phyloP scores from a whole-genome alignment of 2,797 vertebrate genomes.

The Semaprochilodus insignis region DNA sequence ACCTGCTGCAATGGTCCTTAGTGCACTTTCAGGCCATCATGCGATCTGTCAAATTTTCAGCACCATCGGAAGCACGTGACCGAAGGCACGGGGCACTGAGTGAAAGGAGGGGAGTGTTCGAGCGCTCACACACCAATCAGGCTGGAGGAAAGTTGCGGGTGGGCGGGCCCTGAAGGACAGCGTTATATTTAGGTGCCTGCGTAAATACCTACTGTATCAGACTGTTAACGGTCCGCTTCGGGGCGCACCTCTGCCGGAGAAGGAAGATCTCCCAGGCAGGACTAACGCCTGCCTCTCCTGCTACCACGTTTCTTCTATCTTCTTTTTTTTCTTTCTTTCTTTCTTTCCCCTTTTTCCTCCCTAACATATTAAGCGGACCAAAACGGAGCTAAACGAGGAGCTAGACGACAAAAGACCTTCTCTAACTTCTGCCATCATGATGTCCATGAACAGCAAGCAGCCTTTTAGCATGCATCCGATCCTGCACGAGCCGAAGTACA shows the following conservation, averaged over 20 bases:
- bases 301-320: background rate
- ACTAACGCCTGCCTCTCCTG: constrained; percentile 21
- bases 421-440: constrained; percentile 82
- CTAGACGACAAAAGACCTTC: constrained; percentile 66
- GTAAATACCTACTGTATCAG: constrained; percentile 70
- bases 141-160: constrained; percentile 62
- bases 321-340: constrained; percentile 22
- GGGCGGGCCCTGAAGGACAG: constrained; percentile 60
- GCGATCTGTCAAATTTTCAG: constrained; percentile 44
- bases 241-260: constrained; percentile 39
- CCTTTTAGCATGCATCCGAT: constrained; percentile 93
- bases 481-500: constrained; percentile 91
- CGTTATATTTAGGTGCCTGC: constrained; percentile 73
- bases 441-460: constrained; percentile 97
- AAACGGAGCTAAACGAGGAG: constrained; percentile 68
- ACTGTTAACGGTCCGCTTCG: constrained; percentile 63
- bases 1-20: background rate
- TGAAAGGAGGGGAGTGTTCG: constrained; percentile 30
- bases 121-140: constrained; percentile 27
- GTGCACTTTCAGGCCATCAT: background rate
- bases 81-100: constrained; percentile 13
- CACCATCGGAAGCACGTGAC: constrained; percentile 49
- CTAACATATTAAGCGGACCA: constrained; percentile 52
- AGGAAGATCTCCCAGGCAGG: constrained; percentile 55
- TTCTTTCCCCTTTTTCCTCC: constrained; percentile 49